Evolutionary conservation across 2,888 invertebrate genomes (phyloP).

Genomic region (Nezara viridula): DNA sequence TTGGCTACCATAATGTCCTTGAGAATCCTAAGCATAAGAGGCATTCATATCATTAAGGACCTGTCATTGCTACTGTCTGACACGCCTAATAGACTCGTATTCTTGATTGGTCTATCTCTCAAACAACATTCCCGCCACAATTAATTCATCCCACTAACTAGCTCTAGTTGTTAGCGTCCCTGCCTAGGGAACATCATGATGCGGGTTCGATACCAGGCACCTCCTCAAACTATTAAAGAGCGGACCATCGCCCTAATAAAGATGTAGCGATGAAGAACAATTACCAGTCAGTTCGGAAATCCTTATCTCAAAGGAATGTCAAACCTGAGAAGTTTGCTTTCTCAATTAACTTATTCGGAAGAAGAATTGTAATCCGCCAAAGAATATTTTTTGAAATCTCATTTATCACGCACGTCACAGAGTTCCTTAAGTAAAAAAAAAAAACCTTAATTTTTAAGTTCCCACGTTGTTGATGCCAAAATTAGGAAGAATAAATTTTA

Average conservation of each 20-base stretch:
- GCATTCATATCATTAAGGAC: constrained; percentile 16
- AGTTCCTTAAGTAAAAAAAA: too few relatives aligned
- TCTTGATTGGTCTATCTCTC: constrained; percentile 13
- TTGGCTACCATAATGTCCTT: background rate
- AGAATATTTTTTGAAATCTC: too few relatives aligned
- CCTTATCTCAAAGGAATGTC: too few relatives aligned
- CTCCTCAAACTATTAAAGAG: background rate
- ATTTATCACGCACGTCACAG: too few relatives aligned
- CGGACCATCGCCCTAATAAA: background rate
- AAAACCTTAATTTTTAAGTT: too few relatives aligned
- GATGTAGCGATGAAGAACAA: background rate
- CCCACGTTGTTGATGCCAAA: too few relatives aligned
- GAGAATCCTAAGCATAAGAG: constrained; percentile 5
- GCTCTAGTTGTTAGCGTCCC: background rate
- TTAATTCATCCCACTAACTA: constrained; percentile 17
- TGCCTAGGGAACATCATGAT: background rate
- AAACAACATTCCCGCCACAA: constrained; percentile 1
- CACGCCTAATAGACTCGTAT: constrained; percentile 19
- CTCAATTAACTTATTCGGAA: too few relatives aligned
- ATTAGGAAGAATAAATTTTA: too few relatives aligned
- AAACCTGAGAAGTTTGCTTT: too few relatives aligned
- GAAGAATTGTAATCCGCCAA: too few relatives aligned
- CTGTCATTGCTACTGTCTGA: constrained; percentile 37
- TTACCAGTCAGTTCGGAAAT: too few relatives aligned
- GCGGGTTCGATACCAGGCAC: background rate